These are phyloP conservation scores for Spea multiplicata DNA, from an alignment of 2,113 vertebrate species.

Conservation along the genomic window DNA sequence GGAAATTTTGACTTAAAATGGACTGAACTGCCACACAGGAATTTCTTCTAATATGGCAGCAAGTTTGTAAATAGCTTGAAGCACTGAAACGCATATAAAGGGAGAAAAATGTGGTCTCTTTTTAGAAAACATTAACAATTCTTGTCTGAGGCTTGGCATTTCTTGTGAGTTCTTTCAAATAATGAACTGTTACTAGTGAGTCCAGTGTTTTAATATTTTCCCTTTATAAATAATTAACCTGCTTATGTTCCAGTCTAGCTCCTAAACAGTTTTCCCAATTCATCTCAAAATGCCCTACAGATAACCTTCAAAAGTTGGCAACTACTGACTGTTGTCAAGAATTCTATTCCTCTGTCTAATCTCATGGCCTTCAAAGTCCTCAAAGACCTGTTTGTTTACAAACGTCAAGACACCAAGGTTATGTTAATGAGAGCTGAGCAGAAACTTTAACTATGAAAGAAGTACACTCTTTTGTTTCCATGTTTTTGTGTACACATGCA, in stretches of 20 bases:
- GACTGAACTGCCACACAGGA: not conserved
- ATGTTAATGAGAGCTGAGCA: conserved; percentile 22
- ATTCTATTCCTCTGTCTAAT: conserved; percentile 38
- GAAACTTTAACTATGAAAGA: conserved; percentile 1
- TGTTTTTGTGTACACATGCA: not conserved
- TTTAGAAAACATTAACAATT: not conserved
- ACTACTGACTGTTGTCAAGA: conserved; percentile 36
- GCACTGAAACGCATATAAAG: not conserved
- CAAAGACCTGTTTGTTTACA: conserved; percentile 24
- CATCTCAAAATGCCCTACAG: conserved; percentile 40
- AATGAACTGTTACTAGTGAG: conserved; percentile 28
- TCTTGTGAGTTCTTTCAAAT: conserved; percentile 6
- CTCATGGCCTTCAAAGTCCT: conserved; percentile 36
- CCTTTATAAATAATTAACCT: conserved; percentile 45
- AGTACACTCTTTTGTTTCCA: not conserved
- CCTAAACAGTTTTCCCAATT: conserved; percentile 33
- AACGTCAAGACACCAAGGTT: conserved; percentile 45
- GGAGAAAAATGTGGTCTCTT: not conserved
- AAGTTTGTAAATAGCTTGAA: not conserved
- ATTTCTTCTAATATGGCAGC: not conserved
- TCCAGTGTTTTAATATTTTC: conserved; percentile 33
- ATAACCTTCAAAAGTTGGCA: conserved; percentile 46
- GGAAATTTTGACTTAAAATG: not conserved
- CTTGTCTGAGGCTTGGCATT: conserved; percentile 5
- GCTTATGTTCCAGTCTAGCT: conserved; percentile 36